A percentile compares a stretch with the other conserved stretches of the same genome.
These are phyloP conservation scores for Protomyctophum bolini DNA, from an alignment of 2,113 vertebrate genomes.

Conservation along the genomic window DNA sequence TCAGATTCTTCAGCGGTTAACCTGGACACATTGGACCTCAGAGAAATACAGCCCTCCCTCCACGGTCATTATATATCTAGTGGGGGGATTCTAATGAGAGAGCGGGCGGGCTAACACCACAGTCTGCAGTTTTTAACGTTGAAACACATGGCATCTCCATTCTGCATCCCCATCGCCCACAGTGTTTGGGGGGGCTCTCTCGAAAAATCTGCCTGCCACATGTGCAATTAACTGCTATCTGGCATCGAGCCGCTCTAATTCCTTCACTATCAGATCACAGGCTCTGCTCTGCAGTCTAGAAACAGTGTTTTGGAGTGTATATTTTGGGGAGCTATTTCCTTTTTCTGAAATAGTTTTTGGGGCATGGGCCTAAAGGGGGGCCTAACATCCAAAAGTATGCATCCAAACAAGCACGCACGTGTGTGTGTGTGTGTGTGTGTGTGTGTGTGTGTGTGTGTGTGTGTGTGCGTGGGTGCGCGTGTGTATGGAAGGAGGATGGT, in stretches of 20 bases:
- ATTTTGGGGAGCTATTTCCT: constrained; percentile 28
- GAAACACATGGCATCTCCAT: constrained; percentile 72
- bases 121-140: constrained; percentile 73
- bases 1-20: no score
- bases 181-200: constrained; percentile 56
- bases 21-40: no score
- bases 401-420: no score
- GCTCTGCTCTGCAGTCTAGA: constrained; percentile 31
- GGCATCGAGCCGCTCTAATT: constrained; percentile 63
- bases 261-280: constrained; percentile 65
- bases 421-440: no score
- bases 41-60: constrained; percentile 37
- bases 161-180: constrained; percentile 70
- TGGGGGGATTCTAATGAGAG: constrained; percentile 68
- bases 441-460: no score
- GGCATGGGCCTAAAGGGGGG: no score
- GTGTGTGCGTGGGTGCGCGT: no score
- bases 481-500: constrained; percentile 4
- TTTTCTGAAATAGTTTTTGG: neutral
- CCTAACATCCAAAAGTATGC: no score
- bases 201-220: constrained; percentile 72
- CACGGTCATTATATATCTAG: constrained; percentile 64
- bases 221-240: constrained; percentile 74
- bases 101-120: constrained; percentile 63
- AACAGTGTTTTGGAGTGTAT: constrained; percentile 40